Conservation (phyloP, 2,797 vertebrate species). For the Euthynnus affinis region DNA sequence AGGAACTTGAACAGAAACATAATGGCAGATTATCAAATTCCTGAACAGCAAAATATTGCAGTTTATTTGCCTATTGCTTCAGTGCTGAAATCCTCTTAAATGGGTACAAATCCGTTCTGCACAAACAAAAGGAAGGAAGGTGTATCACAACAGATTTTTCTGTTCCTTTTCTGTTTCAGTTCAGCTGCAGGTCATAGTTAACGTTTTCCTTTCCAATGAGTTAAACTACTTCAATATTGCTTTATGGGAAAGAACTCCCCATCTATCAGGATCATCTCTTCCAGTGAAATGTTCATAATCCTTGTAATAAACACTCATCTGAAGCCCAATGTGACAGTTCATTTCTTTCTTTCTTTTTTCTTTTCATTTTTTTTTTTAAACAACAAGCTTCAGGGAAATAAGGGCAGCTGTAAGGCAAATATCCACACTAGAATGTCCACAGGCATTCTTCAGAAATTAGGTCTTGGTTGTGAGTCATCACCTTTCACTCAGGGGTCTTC, state of each 20-base stretch:
- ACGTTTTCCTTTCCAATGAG: conserved; percentile 22
- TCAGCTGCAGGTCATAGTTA: conserved; percentile 40
- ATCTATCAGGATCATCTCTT: conserved; percentile 39
- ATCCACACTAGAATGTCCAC: conserved; percentile 76
- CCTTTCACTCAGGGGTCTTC: conserved; percentile 6
- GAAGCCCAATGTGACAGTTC: conserved; percentile 47
- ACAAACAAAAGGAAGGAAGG: conserved; percentile 55
- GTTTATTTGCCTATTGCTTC: conserved; percentile 59
- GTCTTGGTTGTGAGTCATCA: conserved; percentile 45
- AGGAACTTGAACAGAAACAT: conserved; percentile 63
- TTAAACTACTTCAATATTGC: conserved; percentile 56
- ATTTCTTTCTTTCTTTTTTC: conserved; percentile 21
- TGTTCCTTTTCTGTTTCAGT: conserved; percentile 41
- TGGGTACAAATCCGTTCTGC: conserved; percentile 44
- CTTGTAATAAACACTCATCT: conserved; percentile 44
- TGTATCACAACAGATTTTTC: conserved; percentile 41
- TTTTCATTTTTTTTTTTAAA: conserved; percentile 59
- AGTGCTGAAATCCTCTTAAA: conserved; percentile 58
- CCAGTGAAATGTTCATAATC: conserved; percentile 47
- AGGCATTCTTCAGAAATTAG: conserved; percentile 67
- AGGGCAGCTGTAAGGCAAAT: conserved; percentile 70
- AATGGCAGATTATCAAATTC: conserved; percentile 57
- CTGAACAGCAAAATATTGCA: conserved; percentile 57
- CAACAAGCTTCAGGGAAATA: conserved; percentile 57
- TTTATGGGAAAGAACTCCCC: conserved; percentile 42